A percentile compares a stretch with the other conserved stretches of the same genome.
phyloP scores from a whole-genome alignment of 1,140 invertebrate genomes.

The Uloborus diversus region DNA sequence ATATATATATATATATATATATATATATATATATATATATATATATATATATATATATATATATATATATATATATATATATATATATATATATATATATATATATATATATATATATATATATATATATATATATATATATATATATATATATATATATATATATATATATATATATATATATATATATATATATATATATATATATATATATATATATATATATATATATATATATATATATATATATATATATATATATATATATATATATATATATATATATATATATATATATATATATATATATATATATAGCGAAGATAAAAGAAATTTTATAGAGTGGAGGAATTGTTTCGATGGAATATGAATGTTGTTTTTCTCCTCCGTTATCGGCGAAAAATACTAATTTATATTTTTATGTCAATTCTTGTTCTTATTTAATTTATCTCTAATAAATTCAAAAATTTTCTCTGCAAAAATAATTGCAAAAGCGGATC shows the following conservation, averaged over 20 bases:
- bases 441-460: neutral
- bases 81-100: neutral
- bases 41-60: too few species aligned
- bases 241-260: constrained; percentile 9
- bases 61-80: too few species aligned
- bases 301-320: too few species aligned
- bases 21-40: too few species aligned
- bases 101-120: constrained; percentile 10
- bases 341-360: too few species aligned
- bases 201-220: constrained; percentile 9
- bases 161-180: neutral
- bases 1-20: too few species aligned
- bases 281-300: constrained; percentile 9
- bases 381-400: too few species aligned
- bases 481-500: too few species aligned
- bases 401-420: too few species aligned
- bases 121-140: constrained; percentile 9
- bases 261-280: constrained; percentile 9
- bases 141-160: constrained; percentile 6
- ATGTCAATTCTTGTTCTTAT: neutral
- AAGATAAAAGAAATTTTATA: too few species aligned
- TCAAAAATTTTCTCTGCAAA: too few species aligned
- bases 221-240: constrained; percentile 9
- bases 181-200: neutral
- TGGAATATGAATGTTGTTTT: too few species aligned